phyloP scores from a whole-genome alignment of 23 tunicate genomes.

The Diplosoma virens region DNA sequence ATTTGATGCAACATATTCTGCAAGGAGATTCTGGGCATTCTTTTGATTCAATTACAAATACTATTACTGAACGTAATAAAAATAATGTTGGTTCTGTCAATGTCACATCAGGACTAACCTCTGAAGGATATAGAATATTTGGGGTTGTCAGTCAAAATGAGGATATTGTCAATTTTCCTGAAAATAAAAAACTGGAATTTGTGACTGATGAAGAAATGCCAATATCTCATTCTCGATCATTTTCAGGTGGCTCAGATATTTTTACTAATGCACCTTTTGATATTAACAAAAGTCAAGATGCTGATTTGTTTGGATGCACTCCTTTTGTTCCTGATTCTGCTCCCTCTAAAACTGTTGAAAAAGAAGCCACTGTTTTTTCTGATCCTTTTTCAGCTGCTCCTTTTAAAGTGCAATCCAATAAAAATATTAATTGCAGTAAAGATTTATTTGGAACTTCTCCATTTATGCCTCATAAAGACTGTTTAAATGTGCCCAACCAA shows the following conservation, averaged over 20 bases:
- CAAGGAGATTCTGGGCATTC: conserved; percentile 4
- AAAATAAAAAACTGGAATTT: not conserved
- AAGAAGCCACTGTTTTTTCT: conserved; percentile 9
- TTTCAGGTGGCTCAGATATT: conserved; percentile 70
- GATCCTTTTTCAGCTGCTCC: conserved; percentile 57
- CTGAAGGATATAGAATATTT: conserved; percentile 62
- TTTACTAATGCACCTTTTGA: conserved; percentile 78
- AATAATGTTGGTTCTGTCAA: not conserved
- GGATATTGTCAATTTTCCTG: not conserved
- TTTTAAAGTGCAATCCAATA: conserved; percentile 5
- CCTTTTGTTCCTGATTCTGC: conserved; percentile 39
- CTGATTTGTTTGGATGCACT: conserved; percentile 63
- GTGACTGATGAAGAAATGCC: not conserved
- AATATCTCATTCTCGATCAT: conserved; percentile 31
- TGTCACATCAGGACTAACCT: conserved; percentile 39
- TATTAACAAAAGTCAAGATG: conserved; percentile 3
- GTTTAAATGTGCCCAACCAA: not conserved
- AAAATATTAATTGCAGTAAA: conserved; percentile 13
- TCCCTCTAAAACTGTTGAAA: not conserved
- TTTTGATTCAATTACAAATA: not conserved
- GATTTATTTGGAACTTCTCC: conserved; percentile 78
- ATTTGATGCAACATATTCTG: conserved; percentile 24
- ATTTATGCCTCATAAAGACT: conserved; percentile 40
- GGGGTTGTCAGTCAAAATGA: conserved; percentile 61
- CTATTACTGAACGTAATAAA: not conserved